Percentiles rank a stretch among this genome's conserved stretches.
Conservation (phyloP, 2,888 invertebrate genomes). For the Argynnis bischoffii region DNA sequence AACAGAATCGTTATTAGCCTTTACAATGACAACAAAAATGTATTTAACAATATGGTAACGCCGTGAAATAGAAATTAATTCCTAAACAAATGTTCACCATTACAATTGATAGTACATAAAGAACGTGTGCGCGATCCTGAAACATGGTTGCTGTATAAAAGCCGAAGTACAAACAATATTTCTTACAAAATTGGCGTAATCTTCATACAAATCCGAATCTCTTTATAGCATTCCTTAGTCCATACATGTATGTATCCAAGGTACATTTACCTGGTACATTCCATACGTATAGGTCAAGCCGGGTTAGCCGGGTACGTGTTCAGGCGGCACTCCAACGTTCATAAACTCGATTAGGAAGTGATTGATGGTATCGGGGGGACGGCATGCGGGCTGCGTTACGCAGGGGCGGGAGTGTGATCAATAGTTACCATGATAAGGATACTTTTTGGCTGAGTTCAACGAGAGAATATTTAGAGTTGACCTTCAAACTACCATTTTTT, state of each 20-base stretch:
- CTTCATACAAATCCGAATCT: too few species aligned
- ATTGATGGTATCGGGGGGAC: conserved; percentile 54
- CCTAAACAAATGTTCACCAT: too few species aligned
- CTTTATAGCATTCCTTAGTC: background rate
- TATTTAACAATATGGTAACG: too few species aligned
- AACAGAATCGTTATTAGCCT: too few species aligned
- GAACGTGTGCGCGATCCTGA: too few species aligned
- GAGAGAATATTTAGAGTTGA: conserved; percentile 8
- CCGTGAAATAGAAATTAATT: too few species aligned
- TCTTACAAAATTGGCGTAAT: too few species aligned
- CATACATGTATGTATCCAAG: background rate
- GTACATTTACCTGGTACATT: conserved; percentile 17
- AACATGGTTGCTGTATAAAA: too few species aligned
- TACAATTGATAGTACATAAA: too few species aligned
- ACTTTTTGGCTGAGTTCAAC: conserved; percentile 17
- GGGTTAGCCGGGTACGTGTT: conserved; percentile 35
- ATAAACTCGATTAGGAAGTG: conserved; percentile 71
- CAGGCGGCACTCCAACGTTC: conserved; percentile 53
- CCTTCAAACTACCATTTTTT: too few species aligned
- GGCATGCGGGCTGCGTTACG: conserved; percentile 48
- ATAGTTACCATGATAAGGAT: conserved; percentile 33
- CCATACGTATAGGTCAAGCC: conserved; percentile 37
- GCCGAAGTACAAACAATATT: too few species aligned
- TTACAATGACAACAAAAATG: too few species aligned
- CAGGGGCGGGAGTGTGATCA: conserved; percentile 33